Evolutionary conservation across 2,888 invertebrate species (phyloP), one percentile per base, ranked within the genome.

Genomic region (Amorpha juglandis): DNA sequence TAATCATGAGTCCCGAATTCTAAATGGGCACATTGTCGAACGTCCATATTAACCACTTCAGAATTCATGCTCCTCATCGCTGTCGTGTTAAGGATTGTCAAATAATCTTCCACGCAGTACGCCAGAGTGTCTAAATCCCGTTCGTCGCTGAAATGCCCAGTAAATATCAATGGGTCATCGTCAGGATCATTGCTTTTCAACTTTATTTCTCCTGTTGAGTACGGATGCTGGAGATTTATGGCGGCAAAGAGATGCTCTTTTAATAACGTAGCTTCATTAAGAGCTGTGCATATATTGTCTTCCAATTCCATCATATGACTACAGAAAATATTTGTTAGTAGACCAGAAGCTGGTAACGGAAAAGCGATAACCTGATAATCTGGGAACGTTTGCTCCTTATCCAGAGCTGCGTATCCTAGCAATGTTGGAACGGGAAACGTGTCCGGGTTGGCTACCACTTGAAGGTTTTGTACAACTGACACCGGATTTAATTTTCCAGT

Each of bases 281-380:
- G 19, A 0, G 69, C 67, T 1, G 65, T 33, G 50, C 84, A 85
- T 38, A 81, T 73, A 4, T 75, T 52, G 42, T 83, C 72, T 1
- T 75, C 53, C 0, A 70, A 38, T 0, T 67, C 47, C 48, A 69
- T 62, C 6, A 77, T 67, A 53, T 73, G 50, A 6, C 71, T 69
- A 64, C 82, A 83, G 63, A 79, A 68, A 0, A 76, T 0, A 16
- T 77, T 47, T 0, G 75, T 63, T 4, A 79, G 0, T 3, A 78
- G 19, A 0, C 81, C 74, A 11, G 71, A 70, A 3, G 71, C 69
- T 14, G 81, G 74, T 1, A 77, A 21, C 0, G 79, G 77, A 38
- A 79, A 69, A 0, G 73, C 62, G 0, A 76, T 71, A 1, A 76
- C 66, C 74, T 87, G 86, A 63, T 85, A 86, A 58, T 86, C 84